A percentile compares a stretch with the other conserved stretches of the same genome.
Conservation (phyloP, 35 echinoderm and acorn worm genomes). For the Ptychodera flava region DNA sequence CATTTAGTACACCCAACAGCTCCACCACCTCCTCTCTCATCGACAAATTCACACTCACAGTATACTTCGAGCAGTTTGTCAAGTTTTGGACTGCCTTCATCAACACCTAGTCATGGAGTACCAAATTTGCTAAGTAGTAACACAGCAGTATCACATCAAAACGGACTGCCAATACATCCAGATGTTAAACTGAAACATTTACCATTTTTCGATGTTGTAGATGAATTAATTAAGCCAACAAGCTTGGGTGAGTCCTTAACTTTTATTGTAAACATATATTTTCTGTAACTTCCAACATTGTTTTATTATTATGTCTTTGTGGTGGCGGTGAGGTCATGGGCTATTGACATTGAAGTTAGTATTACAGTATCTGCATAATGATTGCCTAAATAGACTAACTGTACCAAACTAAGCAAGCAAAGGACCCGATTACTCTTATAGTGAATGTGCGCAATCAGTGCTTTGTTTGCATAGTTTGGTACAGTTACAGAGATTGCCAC, state of each 20-base stretch:
- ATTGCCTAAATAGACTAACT: no score
- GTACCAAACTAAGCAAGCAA: no score
- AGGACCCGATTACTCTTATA: no score
- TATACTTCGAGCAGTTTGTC: constrained; percentile 3
- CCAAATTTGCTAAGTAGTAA: background rate
- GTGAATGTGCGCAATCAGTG: no score
- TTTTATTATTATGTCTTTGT: no score
- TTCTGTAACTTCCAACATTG: no score
- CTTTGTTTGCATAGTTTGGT: no score
- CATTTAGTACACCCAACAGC: background rate
- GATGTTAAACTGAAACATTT: constrained; percentile 75
- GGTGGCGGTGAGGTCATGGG: no score
- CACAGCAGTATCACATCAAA: background rate
- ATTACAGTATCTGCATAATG: no score
- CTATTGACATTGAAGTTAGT: no score
- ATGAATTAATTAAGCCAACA: constrained; percentile 88
- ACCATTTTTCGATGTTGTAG: constrained; percentile 85
- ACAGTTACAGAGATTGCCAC: no score
- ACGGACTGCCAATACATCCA: constrained; percentile 41
- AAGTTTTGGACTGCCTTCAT: background rate
- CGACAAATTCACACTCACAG: constrained; percentile 23
- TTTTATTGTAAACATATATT: no score
- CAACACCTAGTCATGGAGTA: background rate
- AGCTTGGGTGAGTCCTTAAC: constrained; percentile 65
- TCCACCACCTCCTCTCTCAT: background rate